Conservation (phyloP, 2,797 vertebrate genomes). For the Malacoraja senta region DNA sequence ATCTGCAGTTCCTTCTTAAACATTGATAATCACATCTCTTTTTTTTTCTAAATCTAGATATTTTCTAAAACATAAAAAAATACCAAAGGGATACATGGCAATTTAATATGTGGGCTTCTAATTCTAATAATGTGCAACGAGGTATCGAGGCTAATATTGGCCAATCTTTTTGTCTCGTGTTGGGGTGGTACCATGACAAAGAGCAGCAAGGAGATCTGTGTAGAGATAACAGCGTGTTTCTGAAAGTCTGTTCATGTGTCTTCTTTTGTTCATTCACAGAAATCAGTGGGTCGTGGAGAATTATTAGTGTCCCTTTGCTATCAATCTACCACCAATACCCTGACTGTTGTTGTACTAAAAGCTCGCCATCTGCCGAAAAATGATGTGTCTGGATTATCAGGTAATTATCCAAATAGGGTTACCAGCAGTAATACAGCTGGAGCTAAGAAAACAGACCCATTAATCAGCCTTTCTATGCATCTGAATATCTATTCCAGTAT, state of each 20-base stretch:
- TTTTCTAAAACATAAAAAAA: neutral
- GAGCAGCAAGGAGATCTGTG: neutral
- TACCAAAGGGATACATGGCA: neutral
- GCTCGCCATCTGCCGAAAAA: conserved; percentile 89
- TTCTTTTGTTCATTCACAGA: conserved; percentile 60
- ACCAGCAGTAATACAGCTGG: neutral
- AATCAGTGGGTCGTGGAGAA: conserved; percentile 81
- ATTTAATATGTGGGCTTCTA: neutral
- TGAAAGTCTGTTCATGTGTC: conserved; percentile 28
- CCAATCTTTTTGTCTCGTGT: neutral
- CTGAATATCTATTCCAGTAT: neutral
- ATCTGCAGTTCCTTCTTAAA: no score
- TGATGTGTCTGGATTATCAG: conserved; percentile 84
- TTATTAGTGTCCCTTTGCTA: conserved; percentile 91
- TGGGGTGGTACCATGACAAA: neutral
- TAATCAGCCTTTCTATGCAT: neutral
- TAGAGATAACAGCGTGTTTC: conserved; percentile 3
- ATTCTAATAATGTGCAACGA: neutral
- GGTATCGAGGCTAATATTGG: conserved; percentile 10
- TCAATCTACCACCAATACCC: conserved; percentile 90
- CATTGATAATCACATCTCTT: neutral
- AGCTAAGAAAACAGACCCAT: neutral
- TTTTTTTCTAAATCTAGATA: neutral
- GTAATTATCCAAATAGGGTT: conserved; percentile 53
- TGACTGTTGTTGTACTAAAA: conserved; percentile 94